Evolutionary conservation across 2,113 vertebrate species (phyloP).

Genomic region (Balaeniceps rex): DNA sequence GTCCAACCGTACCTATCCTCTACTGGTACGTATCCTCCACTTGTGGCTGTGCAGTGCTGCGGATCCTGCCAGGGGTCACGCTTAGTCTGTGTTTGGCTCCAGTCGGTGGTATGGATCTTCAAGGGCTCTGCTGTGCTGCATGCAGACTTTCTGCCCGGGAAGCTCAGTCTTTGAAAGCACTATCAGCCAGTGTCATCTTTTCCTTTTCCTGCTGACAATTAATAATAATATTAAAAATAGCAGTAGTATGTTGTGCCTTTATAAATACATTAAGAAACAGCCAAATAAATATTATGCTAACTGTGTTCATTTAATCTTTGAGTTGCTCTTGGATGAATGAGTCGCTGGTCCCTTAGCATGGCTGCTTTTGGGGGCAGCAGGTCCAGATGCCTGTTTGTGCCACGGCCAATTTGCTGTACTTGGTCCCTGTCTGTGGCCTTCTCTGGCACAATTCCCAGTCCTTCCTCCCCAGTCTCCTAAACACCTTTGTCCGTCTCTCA

Average conservation of each 20-base stretch:
- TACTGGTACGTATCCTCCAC: not conserved
- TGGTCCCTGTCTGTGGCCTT: not conserved
- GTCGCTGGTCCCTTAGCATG: not conserved
- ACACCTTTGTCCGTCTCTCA: not conserved
- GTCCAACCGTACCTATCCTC: no score
- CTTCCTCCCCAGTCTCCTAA: not conserved
- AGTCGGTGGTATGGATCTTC: accelerated
- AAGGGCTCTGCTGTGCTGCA: not conserved
- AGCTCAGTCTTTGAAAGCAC: not conserved
- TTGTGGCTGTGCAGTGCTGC: not conserved
- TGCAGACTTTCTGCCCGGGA: not conserved
- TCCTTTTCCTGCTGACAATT: not conserved
- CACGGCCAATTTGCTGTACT: not conserved
- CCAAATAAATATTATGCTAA: not conserved
- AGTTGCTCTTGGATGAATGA: not conserved
- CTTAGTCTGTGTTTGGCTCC: not conserved
- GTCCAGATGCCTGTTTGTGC: not conserved
- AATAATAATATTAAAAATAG: not conserved
- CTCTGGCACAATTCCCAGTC: not conserved
- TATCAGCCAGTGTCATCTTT: not conserved
- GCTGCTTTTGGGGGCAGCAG: not conserved
- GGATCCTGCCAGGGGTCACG: not conserved
- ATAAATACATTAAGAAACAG: not conserved
- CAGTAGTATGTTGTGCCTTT: not conserved
- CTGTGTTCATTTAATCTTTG: not conserved